Percentiles rank a stretch among this genome's conserved stretches.
These are phyloP conservation scores for Sminthurides aquaticus DNA, from an alignment of 2,888 invertebrate genomes.

Conservation along the genomic window DNA sequence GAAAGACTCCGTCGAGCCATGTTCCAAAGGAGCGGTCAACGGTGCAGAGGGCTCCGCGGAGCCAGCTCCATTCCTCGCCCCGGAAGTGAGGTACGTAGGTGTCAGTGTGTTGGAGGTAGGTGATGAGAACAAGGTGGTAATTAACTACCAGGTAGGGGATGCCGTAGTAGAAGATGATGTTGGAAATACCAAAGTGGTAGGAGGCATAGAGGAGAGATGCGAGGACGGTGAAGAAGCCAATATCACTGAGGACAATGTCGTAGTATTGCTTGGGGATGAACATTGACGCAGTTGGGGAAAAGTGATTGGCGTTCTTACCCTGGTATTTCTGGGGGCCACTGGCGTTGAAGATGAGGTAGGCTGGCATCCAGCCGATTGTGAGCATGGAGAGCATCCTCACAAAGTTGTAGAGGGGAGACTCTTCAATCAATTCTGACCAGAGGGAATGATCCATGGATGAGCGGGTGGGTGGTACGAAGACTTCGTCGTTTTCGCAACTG, in stretches of 20 bases:
- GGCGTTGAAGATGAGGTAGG: slow-evolving; percentile 12
- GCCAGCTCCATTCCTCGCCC: background rate
- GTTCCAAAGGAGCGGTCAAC: background rate
- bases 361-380: slow-evolving; percentile 16
- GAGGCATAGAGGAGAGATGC: background rate
- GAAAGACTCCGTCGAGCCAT: slow-evolving; percentile 15
- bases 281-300: slow-evolving; percentile 14
- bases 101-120: slow-evolving; percentile 14
- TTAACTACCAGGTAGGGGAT: slow-evolving; percentile 12
- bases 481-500: slow-evolving; percentile 18
- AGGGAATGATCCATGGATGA: slow-evolving; percentile 8
- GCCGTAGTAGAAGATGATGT: slow-evolving; percentile 15
- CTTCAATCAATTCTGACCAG: slow-evolving; percentile 13
- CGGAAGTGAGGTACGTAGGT: background rate
- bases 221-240: slow-evolving; percentile 14
- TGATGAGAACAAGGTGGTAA: slow-evolving; percentile 16
- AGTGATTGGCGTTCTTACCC: slow-evolving; percentile 15
- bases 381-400: slow-evolving; percentile 8
- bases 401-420: slow-evolving; percentile 15
- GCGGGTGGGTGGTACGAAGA: slow-evolving; percentile 13
- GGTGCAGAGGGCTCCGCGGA: background rate
- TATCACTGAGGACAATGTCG: slow-evolving; percentile 15
- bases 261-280: slow-evolving; percentile 14
- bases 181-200: slow-evolving; percentile 3
- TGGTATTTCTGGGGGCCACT: slow-evolving; percentile 14